These are phyloP conservation scores for Venustoraphidia nigricollis DNA, from an alignment of 2,888 invertebrate genomes.

Conservation along the genomic window DNA sequence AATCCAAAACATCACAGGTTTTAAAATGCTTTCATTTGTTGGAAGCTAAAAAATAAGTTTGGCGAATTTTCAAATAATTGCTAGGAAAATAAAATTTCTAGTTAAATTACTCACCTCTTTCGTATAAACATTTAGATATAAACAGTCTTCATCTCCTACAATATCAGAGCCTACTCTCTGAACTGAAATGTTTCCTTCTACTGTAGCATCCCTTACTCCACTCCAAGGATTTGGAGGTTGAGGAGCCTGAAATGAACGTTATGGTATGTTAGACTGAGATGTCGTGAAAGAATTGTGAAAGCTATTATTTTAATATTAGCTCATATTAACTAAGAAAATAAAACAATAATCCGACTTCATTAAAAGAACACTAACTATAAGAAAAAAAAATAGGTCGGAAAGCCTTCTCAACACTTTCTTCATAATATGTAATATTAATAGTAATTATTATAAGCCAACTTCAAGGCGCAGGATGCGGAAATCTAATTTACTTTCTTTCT, in stretches of 20 bases:
- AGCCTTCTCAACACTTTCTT: no score
- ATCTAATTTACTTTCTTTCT: no score
- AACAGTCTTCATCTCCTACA: slow-evolving; percentile 35
- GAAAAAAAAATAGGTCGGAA: no score
- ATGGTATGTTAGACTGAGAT: background rate
- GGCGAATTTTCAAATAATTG: slow-evolving; percentile 4
- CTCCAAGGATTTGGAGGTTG: slow-evolving; percentile 27
- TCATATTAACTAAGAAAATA: no score
- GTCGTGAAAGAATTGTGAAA: no score
- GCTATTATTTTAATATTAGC: no score
- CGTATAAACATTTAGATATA: slow-evolving; percentile 33
- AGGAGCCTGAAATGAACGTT: slow-evolving; percentile 22
- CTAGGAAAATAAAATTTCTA: background rate
- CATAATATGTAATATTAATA: no score
- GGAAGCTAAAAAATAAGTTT: background rate
- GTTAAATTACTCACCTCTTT: slow-evolving; percentile 16
- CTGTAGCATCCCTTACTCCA: slow-evolving; percentile 26
- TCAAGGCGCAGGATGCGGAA: no score
- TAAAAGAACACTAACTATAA: no score
- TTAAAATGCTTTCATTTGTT: background rate
- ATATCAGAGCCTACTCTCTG: slow-evolving; percentile 22
- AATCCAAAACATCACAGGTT: slow-evolving; percentile 31
- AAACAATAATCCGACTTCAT: no score
- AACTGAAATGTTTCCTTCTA: slow-evolving; percentile 16
- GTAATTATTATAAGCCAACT: no score